Conservation (phyloP, 2,888 invertebrate genomes). For the Lasius fuliginosus region DNA sequence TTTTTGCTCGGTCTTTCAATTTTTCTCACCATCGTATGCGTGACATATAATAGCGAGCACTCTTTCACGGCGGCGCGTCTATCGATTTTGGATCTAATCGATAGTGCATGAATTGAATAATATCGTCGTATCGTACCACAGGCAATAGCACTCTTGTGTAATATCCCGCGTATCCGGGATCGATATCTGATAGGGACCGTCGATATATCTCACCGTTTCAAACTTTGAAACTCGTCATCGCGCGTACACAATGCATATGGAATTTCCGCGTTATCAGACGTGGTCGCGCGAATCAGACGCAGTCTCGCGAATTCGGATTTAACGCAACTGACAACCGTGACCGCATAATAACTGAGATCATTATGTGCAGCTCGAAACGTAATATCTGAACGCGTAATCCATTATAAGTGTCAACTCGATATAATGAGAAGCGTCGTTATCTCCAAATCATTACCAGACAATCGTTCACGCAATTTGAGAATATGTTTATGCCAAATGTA, state of each 20-base stretch:
- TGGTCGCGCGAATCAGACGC: neutral
- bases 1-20: constrained; percentile 2
- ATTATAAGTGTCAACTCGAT: neutral
- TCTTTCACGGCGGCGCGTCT: neutral
- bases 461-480: neutral
- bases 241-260: neutral
- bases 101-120: constrained; percentile 16
- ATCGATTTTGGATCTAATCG: constrained; percentile 17
- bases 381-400: neutral
- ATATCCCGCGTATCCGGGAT: neutral
- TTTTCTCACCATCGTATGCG: neutral
- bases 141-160: neutral
- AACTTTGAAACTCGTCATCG: neutral
- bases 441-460: neutral
- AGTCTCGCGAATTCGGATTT: neutral
- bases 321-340: neutral
- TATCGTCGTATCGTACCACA: neutral
- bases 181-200: constrained; percentile 34
- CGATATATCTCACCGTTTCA: neutral
- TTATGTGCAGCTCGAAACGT: neutral
- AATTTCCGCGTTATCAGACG: neutral
- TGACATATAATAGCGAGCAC: neutral
- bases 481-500: neutral
- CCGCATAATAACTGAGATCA: constrained; percentile 6
- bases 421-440: constrained; percentile 13